phyloP scores from a whole-genome alignment of 2,797 vertebrate genomes.

The Sebastes minor region DNA sequence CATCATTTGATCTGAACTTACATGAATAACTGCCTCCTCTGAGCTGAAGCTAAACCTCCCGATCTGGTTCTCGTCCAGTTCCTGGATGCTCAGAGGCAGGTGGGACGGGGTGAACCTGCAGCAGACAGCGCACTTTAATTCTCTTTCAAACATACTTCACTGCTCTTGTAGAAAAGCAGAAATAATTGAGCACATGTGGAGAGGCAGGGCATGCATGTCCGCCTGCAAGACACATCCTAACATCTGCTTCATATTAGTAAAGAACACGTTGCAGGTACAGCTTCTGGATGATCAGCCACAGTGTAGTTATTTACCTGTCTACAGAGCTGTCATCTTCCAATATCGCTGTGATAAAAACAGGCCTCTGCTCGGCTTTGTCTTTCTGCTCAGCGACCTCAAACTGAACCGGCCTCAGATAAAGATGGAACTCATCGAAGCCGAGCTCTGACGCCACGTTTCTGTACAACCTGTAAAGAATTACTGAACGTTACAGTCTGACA shows the following conservation, averaged over 20 bases:
- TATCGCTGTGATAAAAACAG: slow-evolving; percentile 75
- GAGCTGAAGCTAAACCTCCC: slow-evolving; percentile 83
- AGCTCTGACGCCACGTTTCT: slow-evolving; percentile 73
- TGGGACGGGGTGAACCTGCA: slow-evolving; percentile 77
- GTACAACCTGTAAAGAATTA: slow-evolving; percentile 70
- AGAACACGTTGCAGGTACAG: neutral
- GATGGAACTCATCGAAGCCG: slow-evolving; percentile 80
- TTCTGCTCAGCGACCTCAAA: slow-evolving; percentile 79
- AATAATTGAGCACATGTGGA: neutral
- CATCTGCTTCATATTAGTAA: neutral
- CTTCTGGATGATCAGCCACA: neutral
- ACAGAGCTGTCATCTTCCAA: slow-evolving; percentile 72
- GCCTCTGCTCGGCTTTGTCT: slow-evolving; percentile 64
- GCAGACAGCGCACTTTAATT: neutral
- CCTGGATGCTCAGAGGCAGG: slow-evolving; percentile 80
- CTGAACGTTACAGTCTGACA: neutral
- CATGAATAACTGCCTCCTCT: slow-evolving; percentile 73
- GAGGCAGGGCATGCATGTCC: neutral
- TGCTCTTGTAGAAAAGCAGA: neutral
- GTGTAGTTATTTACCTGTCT: slow-evolving; percentile 72
- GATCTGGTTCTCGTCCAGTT: slow-evolving; percentile 80
- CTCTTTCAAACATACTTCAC: neutral
- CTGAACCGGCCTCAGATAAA: slow-evolving; percentile 78
- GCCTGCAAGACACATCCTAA: neutral
- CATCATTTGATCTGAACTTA: slow-evolving; percentile 29